Evolutionary conservation across 1,140 invertebrate species (phyloP).

Genomic region (Zophobas morio): DNA sequence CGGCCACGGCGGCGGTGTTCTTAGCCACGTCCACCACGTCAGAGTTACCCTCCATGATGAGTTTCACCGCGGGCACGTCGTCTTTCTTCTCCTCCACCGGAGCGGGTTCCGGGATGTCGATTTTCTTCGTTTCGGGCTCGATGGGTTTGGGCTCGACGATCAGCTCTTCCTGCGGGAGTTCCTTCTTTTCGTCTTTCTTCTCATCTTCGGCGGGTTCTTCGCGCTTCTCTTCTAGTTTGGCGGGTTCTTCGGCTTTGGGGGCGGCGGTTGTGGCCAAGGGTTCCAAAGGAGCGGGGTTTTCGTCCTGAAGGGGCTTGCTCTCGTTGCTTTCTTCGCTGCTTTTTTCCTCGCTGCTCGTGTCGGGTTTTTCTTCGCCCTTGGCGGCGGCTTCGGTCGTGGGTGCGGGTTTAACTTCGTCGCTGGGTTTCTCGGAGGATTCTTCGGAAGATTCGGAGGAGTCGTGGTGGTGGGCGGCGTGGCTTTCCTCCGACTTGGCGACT

Average conservation of each 20-base stretch:
- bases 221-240: slow-evolving; percentile 28
- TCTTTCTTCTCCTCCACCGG: slow-evolving; percentile 43
- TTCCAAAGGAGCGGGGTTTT: slow-evolving; percentile 45
- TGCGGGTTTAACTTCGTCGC: slow-evolving; percentile 49
- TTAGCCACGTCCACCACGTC: slow-evolving; percentile 49
- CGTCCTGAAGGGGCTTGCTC: slow-evolving; percentile 43
- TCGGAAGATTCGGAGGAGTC: slow-evolving; percentile 49
- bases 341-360: slow-evolving; percentile 38
- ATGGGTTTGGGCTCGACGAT: slow-evolving; percentile 5
- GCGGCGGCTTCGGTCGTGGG: slow-evolving; percentile 39
- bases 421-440: slow-evolving; percentile 51
- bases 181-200: slow-evolving; percentile 23
- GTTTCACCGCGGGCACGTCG: slow-evolving; percentile 46
- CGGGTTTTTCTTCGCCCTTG: slow-evolving; percentile 42
- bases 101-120: slow-evolving; percentile 37
- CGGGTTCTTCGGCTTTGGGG: slow-evolving; percentile 50
- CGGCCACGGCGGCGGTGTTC: slow-evolving; percentile 39
- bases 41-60: background rate
- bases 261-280: slow-evolving; percentile 10
- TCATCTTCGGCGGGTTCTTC: slow-evolving; percentile 38
- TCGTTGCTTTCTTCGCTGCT: slow-evolving; percentile 48
- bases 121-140: slow-evolving; percentile 48
- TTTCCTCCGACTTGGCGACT: slow-evolving; percentile 62
- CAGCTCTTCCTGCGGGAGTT: slow-evolving; percentile 9
- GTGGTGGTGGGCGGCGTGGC: slow-evolving; percentile 44